Evolutionary conservation across 2,888 invertebrate species (phyloP).

Genomic region (Tipula lateralis): DNA sequence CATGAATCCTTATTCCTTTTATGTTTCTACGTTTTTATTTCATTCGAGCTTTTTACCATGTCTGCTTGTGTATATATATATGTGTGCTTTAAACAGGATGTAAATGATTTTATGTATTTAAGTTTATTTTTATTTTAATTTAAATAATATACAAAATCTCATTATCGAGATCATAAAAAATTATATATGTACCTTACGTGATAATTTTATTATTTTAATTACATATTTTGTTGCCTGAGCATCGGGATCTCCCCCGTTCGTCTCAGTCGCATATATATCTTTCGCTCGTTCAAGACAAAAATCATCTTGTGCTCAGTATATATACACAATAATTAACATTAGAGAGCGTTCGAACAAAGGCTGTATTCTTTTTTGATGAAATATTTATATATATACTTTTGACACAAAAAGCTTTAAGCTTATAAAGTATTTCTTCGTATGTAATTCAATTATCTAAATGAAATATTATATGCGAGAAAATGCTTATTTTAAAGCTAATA

Average conservation of each 20-base stretch:
- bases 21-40: not conserved
- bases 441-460: not conserved
- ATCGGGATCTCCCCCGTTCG: too few relatives aligned
- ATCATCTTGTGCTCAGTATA: not conserved
- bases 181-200: slow-evolving; percentile 11
- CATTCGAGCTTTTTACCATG: not conserved
- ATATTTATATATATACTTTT: not conserved
- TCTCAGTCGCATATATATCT: not conserved
- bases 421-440: not conserved
- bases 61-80: not conserved
- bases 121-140: slow-evolving; percentile 1
- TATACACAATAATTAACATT: not conserved
- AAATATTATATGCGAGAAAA: not conserved
- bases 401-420: not conserved
- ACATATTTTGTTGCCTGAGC: not conserved
- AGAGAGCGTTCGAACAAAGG: not conserved
- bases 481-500: not conserved
- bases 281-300: not conserved
- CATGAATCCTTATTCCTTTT: not conserved
- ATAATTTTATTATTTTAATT: slow-evolving; percentile 24
- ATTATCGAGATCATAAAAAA: slow-evolving; percentile 19
- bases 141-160: not conserved
- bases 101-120: slow-evolving; percentile 5
- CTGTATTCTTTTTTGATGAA: not conserved
- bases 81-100: not conserved